Conservation (phyloP, 2,797 vertebrate species). For the Hafferia zeledoni region DNA sequence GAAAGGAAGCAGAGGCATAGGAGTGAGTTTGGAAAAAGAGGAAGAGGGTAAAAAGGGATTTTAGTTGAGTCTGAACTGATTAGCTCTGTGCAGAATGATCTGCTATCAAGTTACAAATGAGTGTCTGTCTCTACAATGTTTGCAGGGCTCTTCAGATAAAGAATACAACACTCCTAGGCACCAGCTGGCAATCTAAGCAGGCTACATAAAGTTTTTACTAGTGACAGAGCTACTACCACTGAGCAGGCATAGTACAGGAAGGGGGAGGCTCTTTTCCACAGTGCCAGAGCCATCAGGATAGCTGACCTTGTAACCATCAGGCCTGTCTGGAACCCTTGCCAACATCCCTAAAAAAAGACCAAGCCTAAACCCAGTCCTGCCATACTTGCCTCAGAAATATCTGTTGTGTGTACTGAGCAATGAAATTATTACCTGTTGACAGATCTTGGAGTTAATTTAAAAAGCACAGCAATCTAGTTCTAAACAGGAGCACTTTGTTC, state of each 20-base stretch:
- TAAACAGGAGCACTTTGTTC: accelerated
- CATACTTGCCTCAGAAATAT: accelerated
- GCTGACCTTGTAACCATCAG: accelerated
- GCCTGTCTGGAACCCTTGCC: not conserved
- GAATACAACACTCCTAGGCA: not conserved
- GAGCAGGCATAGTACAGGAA: not conserved
- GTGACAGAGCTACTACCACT: not conserved
- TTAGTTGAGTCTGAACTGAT: slow-evolving; percentile 36
- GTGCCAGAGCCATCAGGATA: not conserved
- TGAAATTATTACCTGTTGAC: not conserved
- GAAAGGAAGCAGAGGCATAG: slow-evolving; percentile 54
- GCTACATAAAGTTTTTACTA: not conserved
- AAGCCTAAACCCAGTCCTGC: not conserved
- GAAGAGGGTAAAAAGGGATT: not conserved
- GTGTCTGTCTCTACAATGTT: not conserved
- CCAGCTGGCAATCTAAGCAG: not conserved
- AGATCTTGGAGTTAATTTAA: not conserved
- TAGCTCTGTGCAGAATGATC: not conserved
- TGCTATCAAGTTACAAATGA: not conserved
- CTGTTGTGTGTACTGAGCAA: not conserved
- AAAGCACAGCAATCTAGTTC: not conserved
- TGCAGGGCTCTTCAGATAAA: slow-evolving; percentile 27
- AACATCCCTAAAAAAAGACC: not conserved
- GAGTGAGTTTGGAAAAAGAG: not conserved
- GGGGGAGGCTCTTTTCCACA: not conserved